Base-by-base conservation (phyloP, 2,888 invertebrate genomes). In the Petrolisthes manimaculis region DNA sequence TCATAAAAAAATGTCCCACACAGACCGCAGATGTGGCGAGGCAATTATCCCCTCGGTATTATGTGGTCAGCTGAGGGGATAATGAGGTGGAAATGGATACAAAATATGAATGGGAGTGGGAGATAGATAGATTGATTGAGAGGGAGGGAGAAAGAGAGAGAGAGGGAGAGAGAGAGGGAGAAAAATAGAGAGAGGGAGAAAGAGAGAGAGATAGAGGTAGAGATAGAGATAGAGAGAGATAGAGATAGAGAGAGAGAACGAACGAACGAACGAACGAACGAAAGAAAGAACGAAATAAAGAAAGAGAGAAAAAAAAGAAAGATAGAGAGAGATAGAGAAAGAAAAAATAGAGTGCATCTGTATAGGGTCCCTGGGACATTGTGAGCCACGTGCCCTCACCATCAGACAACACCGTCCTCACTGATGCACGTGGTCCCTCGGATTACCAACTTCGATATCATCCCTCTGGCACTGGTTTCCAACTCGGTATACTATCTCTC, bases 21-120 rank as follows among this genome's bases (percentile, higher is more conserved):
- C 37, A 37, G 37, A 71, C 71, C 2, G 71, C 71, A 71, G 71
- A 71, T 71, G 71, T 71, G 71, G 21, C 1, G 1, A n/a, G 21
- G 21, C 71, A 71, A 71, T 71, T 71, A 71, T 12, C 18, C 61
- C 71, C 71, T 6, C 6, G n/a, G 71, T n/a, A 71, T 71, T 71
- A 71, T 71, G 71, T 71, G 71, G 71, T 71, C 71, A 71, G 71
- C 71, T 71, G 71, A 71, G 71, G 21, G 21, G 71, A 71, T 71
- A 71, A 71, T 71, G n/a, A 21, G 21, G 71, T n/a, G 71, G 21
- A 12, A 71, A 71, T 71, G 18, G 55, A 79, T 4, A 8, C 18
- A 53, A 55, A 55, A n/a, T 54, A 4, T 4, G 71, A 78, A 4
- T 4, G 71, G 8, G 71, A 71, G 9, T 24, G n/a, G 74, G 74